Evolutionary conservation across 2,113 vertebrate genomes (phyloP), one percentile per base, ranked within the genome.

Genomic region (Myotis yumanensis): DNA sequence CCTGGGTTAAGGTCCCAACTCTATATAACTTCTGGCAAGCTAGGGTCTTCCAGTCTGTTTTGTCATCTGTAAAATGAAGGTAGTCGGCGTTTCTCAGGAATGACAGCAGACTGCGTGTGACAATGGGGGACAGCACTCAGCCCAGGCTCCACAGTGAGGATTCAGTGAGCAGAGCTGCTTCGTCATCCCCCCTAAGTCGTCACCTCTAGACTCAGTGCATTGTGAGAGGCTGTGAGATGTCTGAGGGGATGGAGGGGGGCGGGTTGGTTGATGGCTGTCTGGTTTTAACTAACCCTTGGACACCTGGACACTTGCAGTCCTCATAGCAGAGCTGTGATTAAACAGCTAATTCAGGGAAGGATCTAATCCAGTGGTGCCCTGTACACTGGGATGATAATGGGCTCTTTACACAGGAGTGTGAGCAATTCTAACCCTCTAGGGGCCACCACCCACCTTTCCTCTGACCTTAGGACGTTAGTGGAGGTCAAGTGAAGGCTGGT

Each of bases 121-220:
- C 51, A 10, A 1, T 6, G 15, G 4, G 2, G 4, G 7, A 7
- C 4, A 7, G 28, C 35, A 17, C 43, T 6, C 15, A 2, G 3
- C 40, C 59, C 28, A 69, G 32, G 35, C 1, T 2, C 20, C 9
- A 2, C 4, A 7, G 22, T 12, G 46, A 84, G 72, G 37, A 83
- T 18, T 85, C n/a, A 0, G 20, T 23, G 20, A 16, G 17, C 11
- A 30, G 18, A n/a, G 83, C 18, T 54, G 48, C 23, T 23, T 11
- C 5, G 5, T 57, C 18, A 1, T 15, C 66, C n/a, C 2, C 11
- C 3, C 48, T 7, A 17, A 86, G 46, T 76, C 69, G 2, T 7
- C 23, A 28, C 69, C n/a, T 2, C 30, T 12, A 17, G 12, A 75
- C 35, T 35, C 5, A 7, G 54, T 5, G 25, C 64, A 62, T 12